phyloP scores from a whole-genome alignment of 2,888 invertebrate species.

The Pantelozetes paolii region DNA sequence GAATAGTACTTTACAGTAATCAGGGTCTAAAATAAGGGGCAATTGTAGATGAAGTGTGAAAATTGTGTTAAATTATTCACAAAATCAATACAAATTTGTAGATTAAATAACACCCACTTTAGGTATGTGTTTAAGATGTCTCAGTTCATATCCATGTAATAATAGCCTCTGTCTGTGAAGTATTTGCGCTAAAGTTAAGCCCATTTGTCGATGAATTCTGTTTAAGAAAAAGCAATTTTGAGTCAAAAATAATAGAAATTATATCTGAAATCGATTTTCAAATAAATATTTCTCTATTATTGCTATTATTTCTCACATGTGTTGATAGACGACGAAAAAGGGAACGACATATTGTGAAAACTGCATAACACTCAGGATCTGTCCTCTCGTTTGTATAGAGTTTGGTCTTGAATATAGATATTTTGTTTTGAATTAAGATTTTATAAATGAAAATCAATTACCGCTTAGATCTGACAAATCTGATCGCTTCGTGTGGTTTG shows the following conservation, averaged over 20 bases:
- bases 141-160: conserved; percentile 72
- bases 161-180: conserved; percentile 66
- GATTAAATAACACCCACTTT: conserved; percentile 59
- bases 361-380: conserved; percentile 73
- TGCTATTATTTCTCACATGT: conserved; percentile 57
- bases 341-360: conserved; percentile 75
- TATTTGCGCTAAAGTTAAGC: conserved; percentile 67
- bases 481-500: conserved; percentile 70
- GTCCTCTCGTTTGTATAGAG: conserved; percentile 75
- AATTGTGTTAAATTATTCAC: no score
- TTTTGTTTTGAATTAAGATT: conserved; percentile 14
- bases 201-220: conserved; percentile 50
- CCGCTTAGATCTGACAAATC: conserved; percentile 67
- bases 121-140: conserved; percentile 69
- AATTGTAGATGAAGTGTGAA: no score
- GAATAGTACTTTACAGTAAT: no score
- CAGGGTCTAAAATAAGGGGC: no score
- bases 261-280: background rate
- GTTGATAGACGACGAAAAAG: conserved; percentile 65
- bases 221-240: background rate
- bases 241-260: background rate
- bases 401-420: conserved; percentile 59
- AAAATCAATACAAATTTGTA: background rate
- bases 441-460: conserved; percentile 45
- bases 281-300: background rate